Percentiles rank a stretch among this genome's conserved stretches.
Evolutionary conservation across 2,113 vertebrate genomes (phyloP).

Genomic region (Prunella fulvescens): DNA sequence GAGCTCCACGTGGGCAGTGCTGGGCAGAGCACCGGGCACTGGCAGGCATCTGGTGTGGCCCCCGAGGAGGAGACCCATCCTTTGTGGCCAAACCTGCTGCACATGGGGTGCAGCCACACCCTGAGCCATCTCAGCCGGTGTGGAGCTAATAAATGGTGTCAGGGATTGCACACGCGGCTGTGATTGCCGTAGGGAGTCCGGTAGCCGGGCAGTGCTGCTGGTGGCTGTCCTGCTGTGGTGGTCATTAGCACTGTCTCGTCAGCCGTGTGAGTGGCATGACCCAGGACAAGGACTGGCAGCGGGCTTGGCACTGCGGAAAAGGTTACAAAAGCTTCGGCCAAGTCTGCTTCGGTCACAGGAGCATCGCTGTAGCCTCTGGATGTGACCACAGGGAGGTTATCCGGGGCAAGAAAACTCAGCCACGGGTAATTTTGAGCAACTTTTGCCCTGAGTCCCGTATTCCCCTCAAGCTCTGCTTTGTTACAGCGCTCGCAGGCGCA

Average conservation of each 20-base stretch:
- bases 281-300: background rate
- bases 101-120: background rate
- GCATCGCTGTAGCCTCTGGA: background rate
- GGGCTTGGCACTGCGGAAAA: rapidly evolving
- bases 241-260: background rate
- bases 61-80: background rate
- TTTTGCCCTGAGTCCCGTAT: rapidly evolving
- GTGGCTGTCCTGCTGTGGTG: background rate
- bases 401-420: background rate
- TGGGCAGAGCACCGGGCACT: rapidly evolving
- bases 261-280: too few species aligned
- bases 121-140: rapidly evolving
- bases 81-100: background rate
- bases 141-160: background rate
- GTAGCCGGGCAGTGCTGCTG: rapidly evolving
- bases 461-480: background rate
- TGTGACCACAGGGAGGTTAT: rapidly evolving
- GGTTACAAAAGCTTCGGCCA: rapidly evolving
- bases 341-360: background rate
- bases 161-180: background rate
- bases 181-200: rapidly evolving
- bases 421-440: background rate
- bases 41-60: background rate
- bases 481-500: background rate
- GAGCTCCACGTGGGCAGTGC: rapidly evolving